phyloP scores from a whole-genome alignment of 2,797 vertebrate genomes.

The Pipistrellus kuhlii region DNA sequence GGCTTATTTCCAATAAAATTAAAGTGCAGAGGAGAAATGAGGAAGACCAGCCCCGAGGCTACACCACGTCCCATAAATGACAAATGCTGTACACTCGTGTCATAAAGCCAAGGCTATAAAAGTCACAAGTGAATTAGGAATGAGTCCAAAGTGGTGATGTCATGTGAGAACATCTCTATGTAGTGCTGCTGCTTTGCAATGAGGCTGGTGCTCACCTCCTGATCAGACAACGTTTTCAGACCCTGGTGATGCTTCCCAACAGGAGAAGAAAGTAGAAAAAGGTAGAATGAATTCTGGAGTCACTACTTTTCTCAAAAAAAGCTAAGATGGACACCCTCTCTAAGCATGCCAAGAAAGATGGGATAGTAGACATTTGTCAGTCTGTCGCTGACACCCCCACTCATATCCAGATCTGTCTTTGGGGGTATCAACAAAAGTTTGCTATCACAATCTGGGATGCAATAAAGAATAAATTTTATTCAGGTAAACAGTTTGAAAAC shows the following conservation, averaged over 20 bases:
- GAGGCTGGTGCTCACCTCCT: not conserved
- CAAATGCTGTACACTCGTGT: not conserved
- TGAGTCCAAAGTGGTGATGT: conserved; percentile 64
- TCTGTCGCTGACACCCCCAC: not conserved
- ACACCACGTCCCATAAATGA: conserved; percentile 45
- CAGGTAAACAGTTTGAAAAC: not conserved
- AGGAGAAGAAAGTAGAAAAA: not conserved
- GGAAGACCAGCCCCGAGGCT: not conserved
- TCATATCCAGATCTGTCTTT: not conserved
- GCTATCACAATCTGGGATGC: not conserved
- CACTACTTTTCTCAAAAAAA: not conserved
- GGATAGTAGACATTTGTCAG: not conserved
- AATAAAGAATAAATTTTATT: not conserved
- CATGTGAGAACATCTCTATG: conserved; percentile 12
- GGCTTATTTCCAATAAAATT: conserved; percentile 23
- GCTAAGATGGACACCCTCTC: not conserved
- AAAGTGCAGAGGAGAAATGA: conserved; percentile 20
- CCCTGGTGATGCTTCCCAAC: not conserved
- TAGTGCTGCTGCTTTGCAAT: not conserved
- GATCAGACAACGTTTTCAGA: not conserved
- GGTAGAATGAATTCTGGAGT: not conserved
- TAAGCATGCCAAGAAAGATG: not conserved
- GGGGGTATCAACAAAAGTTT: not conserved
- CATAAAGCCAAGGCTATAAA: conserved; percentile 68
- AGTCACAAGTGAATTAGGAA: conserved; percentile 73